Percentiles rank a stretch among this genome's conserved stretches.
phyloP scores from a whole-genome alignment of 1,140 invertebrate species.

The Zaprionus nigranus region DNA sequence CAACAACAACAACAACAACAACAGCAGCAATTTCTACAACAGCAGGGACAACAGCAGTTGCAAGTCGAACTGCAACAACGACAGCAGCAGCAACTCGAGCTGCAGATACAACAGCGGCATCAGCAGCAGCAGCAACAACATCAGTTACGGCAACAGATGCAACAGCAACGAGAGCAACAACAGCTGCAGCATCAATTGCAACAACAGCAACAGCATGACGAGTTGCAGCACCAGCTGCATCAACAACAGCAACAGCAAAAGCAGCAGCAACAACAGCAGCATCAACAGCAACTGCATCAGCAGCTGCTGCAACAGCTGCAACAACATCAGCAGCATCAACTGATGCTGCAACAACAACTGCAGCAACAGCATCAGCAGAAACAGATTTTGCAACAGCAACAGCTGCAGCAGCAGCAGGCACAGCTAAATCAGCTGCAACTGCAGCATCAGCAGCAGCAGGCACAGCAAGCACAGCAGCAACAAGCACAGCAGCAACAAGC shows the following conservation, averaged over 20 bases:
- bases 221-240: neutral
- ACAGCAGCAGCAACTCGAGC: neutral
- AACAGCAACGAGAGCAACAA: conserved; percentile 7
- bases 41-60: conserved; percentile 6
- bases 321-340: neutral
- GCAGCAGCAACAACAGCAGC: conserved; percentile 7
- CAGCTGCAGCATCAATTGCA: neutral
- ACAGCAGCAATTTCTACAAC: neutral
- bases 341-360: conserved; percentile 8
- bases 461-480: conserved; percentile 11
- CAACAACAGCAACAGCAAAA: conserved; percentile 1
- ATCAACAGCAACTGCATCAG: neutral
- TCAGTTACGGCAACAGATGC: neutral
- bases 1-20: neutral
- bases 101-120: neutral
- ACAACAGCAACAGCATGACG: neutral
- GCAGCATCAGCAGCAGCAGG: conserved; percentile 16
- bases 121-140: conserved; percentile 1
- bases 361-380: conserved; percentile 8
- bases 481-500: neutral
- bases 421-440: neutral
- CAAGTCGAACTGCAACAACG: neutral
- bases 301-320: conserved; percentile 4
- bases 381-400: conserved; percentile 6
- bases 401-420: conserved; percentile 20